These are phyloP conservation scores for Hyperopisus bebe DNA, from an alignment of 2,113 vertebrate species.

Conservation along the genomic window DNA sequence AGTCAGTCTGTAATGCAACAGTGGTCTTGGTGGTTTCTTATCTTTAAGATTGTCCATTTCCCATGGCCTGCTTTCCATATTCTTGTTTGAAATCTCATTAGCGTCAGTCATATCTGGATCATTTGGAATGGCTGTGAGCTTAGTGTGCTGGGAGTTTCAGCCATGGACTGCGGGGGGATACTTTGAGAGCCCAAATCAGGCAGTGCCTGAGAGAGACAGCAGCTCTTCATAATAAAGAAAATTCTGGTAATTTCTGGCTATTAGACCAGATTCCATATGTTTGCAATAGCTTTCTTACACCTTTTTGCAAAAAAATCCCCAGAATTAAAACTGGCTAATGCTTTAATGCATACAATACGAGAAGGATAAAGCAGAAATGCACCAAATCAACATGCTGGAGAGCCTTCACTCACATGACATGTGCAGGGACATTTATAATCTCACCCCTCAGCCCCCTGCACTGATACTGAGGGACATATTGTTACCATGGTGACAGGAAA, in stretches of 20 bases:
- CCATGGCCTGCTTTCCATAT: slow-evolving; percentile 43
- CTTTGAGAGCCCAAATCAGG: background rate
- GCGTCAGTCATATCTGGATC: background rate
- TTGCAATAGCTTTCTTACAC: background rate
- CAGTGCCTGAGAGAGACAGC: background rate
- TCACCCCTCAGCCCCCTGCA: background rate
- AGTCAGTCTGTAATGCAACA: slow-evolving; percentile 52
- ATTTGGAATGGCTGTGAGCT: background rate
- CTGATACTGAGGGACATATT: background rate
- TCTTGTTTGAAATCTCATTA: slow-evolving; percentile 52
- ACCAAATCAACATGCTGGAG: background rate
- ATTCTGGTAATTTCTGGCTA: background rate
- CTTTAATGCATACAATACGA: background rate
- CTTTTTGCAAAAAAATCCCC: background rate
- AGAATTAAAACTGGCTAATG: background rate
- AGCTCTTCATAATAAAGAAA: background rate
- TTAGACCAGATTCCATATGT: background rate
- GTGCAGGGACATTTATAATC: background rate
- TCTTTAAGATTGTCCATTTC: slow-evolving; percentile 16
- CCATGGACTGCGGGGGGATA: background rate
- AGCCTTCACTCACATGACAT: background rate
- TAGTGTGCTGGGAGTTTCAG: background rate
- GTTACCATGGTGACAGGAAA: background rate
- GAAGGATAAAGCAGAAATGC: background rate
- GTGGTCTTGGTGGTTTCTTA: slow-evolving; percentile 52